Percentiles rank a stretch among this genome's conserved stretches.
Conservation (phyloP, 2,797 vertebrate genomes). For the Salmo trutta region DNA sequence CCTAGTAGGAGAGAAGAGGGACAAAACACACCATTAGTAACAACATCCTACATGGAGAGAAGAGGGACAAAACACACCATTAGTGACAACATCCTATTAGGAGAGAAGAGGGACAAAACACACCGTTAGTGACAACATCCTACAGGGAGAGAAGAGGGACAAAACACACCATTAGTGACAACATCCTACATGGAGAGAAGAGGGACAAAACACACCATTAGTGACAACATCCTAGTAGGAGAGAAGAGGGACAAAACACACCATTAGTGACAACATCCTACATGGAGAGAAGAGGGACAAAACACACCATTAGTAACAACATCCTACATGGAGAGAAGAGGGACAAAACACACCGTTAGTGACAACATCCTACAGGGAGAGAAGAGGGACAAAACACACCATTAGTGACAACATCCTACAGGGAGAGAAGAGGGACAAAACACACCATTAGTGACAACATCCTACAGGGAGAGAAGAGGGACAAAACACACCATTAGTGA, state of each 20-base stretch:
- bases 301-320: background rate
- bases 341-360: constrained; percentile 9
- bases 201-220: constrained; percentile 15
- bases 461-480: constrained; percentile 62
- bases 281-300: constrained; percentile 20
- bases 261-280: constrained; percentile 61
- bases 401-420: constrained; percentile 61
- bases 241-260: constrained; percentile 24
- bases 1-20: no score
- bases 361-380: constrained; percentile 64
- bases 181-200: constrained; percentile 64
- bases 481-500: background rate
- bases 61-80: no score
- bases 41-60: no score
- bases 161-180: background rate
- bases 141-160: constrained; percentile 47
- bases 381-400: constrained; percentile 16
- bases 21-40: no score
- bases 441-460: constrained; percentile 10
- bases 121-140: constrained; percentile 49
- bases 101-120: constrained; percentile 24
- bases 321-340: constrained; percentile 64
- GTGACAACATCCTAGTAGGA: constrained; percentile 63
- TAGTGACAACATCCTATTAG: constrained; percentile 62
- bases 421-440: constrained; percentile 26